These are phyloP conservation scores for Burhinus bistriatus DNA, from an alignment of 2,113 vertebrate species.

Conservation along the genomic window DNA sequence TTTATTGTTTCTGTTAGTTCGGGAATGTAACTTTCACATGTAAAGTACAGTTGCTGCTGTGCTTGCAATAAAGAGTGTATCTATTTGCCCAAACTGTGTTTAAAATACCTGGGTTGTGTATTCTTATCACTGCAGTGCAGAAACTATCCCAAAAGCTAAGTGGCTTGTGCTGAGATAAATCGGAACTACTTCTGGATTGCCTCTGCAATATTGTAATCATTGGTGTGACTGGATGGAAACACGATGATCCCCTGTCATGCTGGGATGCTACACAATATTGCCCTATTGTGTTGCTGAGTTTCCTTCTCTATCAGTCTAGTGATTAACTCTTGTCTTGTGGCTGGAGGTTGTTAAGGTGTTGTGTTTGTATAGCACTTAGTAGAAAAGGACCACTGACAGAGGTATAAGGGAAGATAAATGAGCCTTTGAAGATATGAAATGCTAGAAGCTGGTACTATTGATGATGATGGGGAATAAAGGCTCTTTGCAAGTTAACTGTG, in stretches of 20 bases:
- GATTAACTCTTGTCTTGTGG: background rate
- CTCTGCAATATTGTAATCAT: background rate
- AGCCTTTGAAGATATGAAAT: background rate
- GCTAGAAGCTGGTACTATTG: background rate
- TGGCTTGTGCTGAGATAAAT: background rate
- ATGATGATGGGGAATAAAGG: background rate
- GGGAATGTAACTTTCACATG: background rate
- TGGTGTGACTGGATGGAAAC: background rate
- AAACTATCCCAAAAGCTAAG: background rate
- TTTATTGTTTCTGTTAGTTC: background rate
- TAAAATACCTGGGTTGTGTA: background rate
- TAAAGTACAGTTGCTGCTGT: background rate
- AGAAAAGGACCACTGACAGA: background rate
- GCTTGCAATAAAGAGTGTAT: background rate
- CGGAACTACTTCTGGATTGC: background rate
- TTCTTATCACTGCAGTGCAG: background rate
- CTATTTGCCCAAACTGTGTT: background rate
- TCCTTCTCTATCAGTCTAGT: background rate
- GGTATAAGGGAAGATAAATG: background rate
- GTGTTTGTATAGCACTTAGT: background rate
- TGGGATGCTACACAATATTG: background rate
- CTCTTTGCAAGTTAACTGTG: background rate
- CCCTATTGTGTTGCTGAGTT: background rate
- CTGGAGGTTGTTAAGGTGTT: background rate
- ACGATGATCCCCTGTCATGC: background rate